These are phyloP conservation scores for Cranoglanis bouderius DNA, from an alignment of 2,113 vertebrate species.

Conservation along the genomic window DNA sequence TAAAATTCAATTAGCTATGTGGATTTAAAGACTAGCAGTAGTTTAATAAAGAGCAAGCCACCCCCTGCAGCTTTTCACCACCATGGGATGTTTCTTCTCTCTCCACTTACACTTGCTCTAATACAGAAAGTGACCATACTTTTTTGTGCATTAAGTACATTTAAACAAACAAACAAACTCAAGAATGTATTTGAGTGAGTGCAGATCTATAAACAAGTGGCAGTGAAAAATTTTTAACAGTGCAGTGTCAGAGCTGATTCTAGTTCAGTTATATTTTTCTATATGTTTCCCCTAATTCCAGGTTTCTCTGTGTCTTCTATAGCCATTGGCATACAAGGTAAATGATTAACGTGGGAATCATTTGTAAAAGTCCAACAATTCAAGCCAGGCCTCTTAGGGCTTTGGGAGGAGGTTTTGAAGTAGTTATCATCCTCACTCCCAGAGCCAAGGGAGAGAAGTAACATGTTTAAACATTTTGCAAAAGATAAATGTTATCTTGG, in stretches of 20 bases:
- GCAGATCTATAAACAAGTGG: conserved; percentile 21
- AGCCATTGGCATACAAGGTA: neutral
- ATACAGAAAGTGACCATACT: neutral
- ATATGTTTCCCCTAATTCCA: neutral
- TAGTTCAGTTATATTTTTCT: neutral
- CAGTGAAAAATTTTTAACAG: conserved; percentile 24
- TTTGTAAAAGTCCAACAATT: conserved; percentile 16
- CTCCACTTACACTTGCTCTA: neutral
- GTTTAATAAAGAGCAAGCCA: neutral
- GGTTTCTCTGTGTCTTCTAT: neutral
- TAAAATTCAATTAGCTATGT: conserved; percentile 56
- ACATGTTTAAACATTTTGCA: conserved; percentile 20
- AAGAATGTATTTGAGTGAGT: neutral
- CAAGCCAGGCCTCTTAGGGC: neutral
- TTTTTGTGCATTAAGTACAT: conserved; percentile 30
- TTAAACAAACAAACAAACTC: neutral
- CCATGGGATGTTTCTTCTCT: neutral
- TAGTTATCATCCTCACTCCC: conserved; percentile 8
- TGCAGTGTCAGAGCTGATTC: conserved; percentile 5
- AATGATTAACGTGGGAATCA: conserved; percentile 38
- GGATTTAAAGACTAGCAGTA: conserved; percentile 27
- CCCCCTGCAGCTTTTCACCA: neutral
- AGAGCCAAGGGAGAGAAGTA: conserved; percentile 13
- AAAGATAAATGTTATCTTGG: conserved; percentile 25
- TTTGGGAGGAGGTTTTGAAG: conserved; percentile 23